phyloP scores from a whole-genome alignment of 2,888 invertebrate genomes.

The Papilio elwesi region DNA sequence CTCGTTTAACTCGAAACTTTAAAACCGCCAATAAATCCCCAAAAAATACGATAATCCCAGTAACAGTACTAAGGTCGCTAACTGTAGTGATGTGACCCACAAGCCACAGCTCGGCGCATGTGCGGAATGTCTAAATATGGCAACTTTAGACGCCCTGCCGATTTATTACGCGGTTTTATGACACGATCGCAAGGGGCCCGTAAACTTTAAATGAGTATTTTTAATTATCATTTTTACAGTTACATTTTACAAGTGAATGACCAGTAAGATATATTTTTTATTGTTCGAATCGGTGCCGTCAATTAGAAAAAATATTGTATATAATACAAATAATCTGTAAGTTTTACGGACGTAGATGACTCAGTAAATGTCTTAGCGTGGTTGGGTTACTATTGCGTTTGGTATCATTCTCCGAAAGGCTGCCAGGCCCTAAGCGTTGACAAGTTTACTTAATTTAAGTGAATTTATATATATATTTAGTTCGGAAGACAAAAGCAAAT shows the following conservation, averaged over 20 bases:
- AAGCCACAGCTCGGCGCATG: slow-evolving; percentile 40
- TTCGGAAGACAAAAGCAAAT: not conserved
- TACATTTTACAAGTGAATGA: not conserved
- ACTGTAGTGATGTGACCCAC: slow-evolving; percentile 47
- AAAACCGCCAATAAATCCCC: slow-evolving; percentile 39
- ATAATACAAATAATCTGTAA: too few species aligned
- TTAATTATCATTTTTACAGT: too few species aligned
- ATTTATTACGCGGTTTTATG: slow-evolving; percentile 29
- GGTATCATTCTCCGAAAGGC: too few species aligned
- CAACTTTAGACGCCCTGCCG: slow-evolving; percentile 31
- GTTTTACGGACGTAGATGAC: too few species aligned
- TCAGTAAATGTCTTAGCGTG: too few species aligned
- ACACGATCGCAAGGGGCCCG: not conserved
- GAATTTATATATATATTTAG: slow-evolving; percentile 1
- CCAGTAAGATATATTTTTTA: too few species aligned
- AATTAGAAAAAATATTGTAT: too few species aligned
- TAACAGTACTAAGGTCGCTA: slow-evolving; percentile 47
- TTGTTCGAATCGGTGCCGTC: too few species aligned
- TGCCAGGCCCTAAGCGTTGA: too few species aligned
- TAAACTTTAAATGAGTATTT: too few species aligned
- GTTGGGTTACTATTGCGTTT: too few species aligned
- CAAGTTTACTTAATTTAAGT: too few species aligned
- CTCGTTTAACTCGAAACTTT: slow-evolving; percentile 16
- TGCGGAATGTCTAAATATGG: slow-evolving; percentile 46
- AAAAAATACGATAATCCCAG: slow-evolving; percentile 39